Evolutionary conservation across 2,888 invertebrate species (phyloP).

Genomic region (Cepaea hortensis): DNA sequence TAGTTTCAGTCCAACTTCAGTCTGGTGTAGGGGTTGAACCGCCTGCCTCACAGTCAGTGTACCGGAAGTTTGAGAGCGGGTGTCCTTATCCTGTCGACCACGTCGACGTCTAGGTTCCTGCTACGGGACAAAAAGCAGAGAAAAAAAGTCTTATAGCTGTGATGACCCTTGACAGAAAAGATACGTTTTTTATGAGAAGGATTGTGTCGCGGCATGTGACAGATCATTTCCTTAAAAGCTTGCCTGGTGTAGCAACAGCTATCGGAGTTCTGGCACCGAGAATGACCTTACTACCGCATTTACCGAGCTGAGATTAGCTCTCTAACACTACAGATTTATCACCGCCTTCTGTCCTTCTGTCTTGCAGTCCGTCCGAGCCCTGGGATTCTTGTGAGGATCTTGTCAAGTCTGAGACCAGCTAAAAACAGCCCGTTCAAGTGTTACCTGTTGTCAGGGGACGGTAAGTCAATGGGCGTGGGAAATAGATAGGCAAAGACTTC

Average conservation of each 20-base stretch:
- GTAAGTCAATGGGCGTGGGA: slow-evolving; percentile 22
- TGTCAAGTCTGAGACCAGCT: slow-evolving; percentile 18
- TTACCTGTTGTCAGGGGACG: slow-evolving; percentile 36
- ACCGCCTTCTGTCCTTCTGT: slow-evolving; percentile 39
- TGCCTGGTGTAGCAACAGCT: slow-evolving; percentile 37
- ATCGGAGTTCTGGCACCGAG: slow-evolving; percentile 37
- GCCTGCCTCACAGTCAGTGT: no score
- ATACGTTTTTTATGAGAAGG: slow-evolving; percentile 18
- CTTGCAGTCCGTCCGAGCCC: background rate
- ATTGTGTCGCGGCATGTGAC: slow-evolving; percentile 34
- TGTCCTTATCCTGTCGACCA: no score
- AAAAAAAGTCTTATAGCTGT: no score
- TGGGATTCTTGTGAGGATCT: slow-evolving; percentile 23
- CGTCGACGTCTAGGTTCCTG: no score
- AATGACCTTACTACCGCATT: slow-evolving; percentile 29
- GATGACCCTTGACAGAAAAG: no score
- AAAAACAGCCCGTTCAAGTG: slow-evolving; percentile 30
- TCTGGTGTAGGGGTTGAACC: no score
- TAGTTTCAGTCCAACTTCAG: no score
- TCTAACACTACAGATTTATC: slow-evolving; percentile 45
- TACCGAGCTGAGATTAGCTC: slow-evolving; percentile 38
- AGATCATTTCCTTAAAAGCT: slow-evolving; percentile 44
- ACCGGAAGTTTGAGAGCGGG: no score
- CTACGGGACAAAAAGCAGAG: no score
- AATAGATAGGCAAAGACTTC: no score